Evolutionary conservation across 2,113 vertebrate genomes (phyloP).

Genomic region (Centropus bengalensis): DNA sequence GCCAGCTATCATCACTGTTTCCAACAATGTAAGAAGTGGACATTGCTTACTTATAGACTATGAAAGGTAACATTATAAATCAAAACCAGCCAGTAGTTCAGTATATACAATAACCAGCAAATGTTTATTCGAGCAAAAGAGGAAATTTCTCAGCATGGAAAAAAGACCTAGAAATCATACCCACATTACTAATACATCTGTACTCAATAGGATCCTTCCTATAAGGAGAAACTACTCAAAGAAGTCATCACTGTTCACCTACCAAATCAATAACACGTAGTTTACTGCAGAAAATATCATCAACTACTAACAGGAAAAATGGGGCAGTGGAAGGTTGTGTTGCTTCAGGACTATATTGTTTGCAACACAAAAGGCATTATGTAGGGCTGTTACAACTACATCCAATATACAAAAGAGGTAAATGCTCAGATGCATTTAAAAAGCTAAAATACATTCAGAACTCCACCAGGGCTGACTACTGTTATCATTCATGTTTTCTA

Average conservation of each 20-base stretch:
- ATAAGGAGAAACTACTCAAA: neutral
- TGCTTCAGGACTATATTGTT: neutral
- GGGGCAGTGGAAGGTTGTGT: neutral
- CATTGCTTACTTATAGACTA: neutral
- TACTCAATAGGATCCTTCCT: neutral
- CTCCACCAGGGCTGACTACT: neutral
- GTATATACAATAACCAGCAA: neutral
- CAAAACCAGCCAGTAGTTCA: neutral
- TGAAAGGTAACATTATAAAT: neutral
- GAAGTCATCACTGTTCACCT: neutral
- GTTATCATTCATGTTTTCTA: neutral
- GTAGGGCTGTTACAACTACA: neutral
- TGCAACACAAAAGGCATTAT: neutral
- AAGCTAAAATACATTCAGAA: neutral
- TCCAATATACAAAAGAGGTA: neutral
- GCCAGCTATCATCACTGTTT: neutral
- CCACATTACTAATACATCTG: neutral
- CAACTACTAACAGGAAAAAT: neutral
- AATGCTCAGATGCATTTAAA: neutral
- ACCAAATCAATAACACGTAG: neutral
- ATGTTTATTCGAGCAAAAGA: neutral
- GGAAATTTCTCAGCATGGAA: neutral
- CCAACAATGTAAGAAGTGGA: neutral
- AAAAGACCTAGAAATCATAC: neutral
- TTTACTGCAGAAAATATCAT: neutral